phyloP scores from a whole-genome alignment of 2,113 vertebrate species.

The Ursus arctos region DNA sequence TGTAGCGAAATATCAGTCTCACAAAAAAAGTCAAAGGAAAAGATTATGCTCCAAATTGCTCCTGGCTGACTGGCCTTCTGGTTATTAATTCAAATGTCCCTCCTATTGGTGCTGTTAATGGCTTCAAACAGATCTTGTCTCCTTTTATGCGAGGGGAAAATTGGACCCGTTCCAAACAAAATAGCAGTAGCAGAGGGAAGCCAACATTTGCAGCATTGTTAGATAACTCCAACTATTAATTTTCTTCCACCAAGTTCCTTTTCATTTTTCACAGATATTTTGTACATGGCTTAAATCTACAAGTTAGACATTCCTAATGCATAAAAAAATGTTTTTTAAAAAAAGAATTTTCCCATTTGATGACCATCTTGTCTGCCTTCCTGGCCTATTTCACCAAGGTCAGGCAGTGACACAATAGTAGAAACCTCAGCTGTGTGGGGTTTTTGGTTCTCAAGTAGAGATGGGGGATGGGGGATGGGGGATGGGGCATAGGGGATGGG shows the following conservation, averaged over 20 bases:
- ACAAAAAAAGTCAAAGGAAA: slow-evolving; percentile 75
- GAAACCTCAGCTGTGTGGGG: not conserved
- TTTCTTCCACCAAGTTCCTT: slow-evolving; percentile 76
- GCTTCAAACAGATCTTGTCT: slow-evolving; percentile 82
- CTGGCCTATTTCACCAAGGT: not conserved
- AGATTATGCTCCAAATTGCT: slow-evolving; percentile 81
- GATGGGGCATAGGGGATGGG: not conserved
- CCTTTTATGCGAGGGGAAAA: slow-evolving; percentile 75
- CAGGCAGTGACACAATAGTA: not conserved
- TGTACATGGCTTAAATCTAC: slow-evolving; percentile 59
- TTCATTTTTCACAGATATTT: slow-evolving; percentile 76
- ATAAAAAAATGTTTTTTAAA: slow-evolving; percentile 47
- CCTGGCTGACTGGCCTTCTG: slow-evolving; percentile 79
- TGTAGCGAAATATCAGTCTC: slow-evolving; percentile 76
- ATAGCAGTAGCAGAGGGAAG: slow-evolving; percentile 82
- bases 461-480: too few relatives aligned
- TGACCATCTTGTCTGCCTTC: slow-evolving; percentile 42
- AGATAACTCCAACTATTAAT: slow-evolving; percentile 83
- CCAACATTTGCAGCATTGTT: slow-evolving; percentile 76
- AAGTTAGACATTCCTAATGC: slow-evolving; percentile 59
- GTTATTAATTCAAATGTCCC: slow-evolving; percentile 84
- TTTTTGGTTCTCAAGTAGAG: not conserved
- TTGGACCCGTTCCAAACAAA: slow-evolving; percentile 79
- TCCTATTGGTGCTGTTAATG: slow-evolving; percentile 81
- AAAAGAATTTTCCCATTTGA: slow-evolving; percentile 55